Evolutionary conservation across 2,888 invertebrate species (phyloP), one percentile per base, ranked within the genome.

Genomic region (Seira musarum): DNA sequence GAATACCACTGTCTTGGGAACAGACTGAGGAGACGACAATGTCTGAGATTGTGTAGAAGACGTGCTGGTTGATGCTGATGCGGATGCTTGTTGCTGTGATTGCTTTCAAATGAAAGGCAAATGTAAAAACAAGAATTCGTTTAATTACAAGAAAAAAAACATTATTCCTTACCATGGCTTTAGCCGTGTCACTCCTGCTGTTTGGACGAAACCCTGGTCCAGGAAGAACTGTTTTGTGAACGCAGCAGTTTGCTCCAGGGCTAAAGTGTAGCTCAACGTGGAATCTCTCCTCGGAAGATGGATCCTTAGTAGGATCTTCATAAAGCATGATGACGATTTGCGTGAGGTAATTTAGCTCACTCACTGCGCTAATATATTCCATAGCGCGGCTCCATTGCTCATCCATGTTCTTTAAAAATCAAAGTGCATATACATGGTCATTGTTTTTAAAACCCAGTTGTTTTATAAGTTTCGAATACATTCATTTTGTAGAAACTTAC

Each of bases 181-280:
- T 89, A 24, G 92, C 92, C 66, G 93, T 93, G 88, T 96, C 96
- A 88, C 96, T 96, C 35, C 96, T 92, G 69, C 95, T 95, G 89
- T 97, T 96, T 2, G 97, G 96, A 35, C 97, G 90, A 89, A 97
- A 97, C 25, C 97, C 97, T 8, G 97, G 97, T 0, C 97, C 97
- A 0, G 96, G 96, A 10, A 96, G 96, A 79, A 96, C 89, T 91
- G 96, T 96, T 89, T 97, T 97, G 88, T 97, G 96, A 21, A 97
- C 96, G 89, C 96, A 98, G 90, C 96, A 97, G 90, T 96, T 97
- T 3, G 96, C 97, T 79, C 99, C 99, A 0, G 99, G 99, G 89
- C 98, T 99, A 89, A 99, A 99, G 90, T 99, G 99, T 13, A 99
- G 90, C 90, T 99, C 99, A 69, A 99, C 96, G 89, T 99, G 99